These are phyloP conservation scores for Phrynocephalus forsythii DNA, from an alignment of 2,797 vertebrate genomes.

Conservation along the genomic window DNA sequence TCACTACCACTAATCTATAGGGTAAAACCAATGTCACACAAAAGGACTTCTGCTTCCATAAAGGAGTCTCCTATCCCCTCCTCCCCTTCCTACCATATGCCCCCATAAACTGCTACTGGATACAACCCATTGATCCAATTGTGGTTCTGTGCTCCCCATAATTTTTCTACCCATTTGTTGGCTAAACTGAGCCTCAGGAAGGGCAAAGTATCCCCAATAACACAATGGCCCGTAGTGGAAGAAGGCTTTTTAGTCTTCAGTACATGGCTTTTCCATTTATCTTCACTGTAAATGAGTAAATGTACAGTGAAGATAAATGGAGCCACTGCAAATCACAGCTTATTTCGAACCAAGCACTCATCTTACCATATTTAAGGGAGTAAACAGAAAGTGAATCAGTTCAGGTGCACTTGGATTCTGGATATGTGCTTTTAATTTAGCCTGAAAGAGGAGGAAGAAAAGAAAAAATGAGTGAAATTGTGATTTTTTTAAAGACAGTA, in stretches of 20 bases:
- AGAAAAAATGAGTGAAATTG: not conserved
- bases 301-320: not conserved
- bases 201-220: not conserved
- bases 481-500: not conserved
- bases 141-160: not conserved
- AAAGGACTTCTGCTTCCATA: not conserved
- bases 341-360: slow-evolving; percentile 15
- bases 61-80: not conserved
- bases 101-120: not conserved
- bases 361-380: slow-evolving; percentile 91
- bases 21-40: not conserved
- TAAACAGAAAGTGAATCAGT: slow-evolving; percentile 95
- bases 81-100: not conserved
- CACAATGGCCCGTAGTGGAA: not conserved
- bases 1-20: too few relatives aligned
- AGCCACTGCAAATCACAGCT: slow-evolving; percentile 15
- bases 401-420: slow-evolving; percentile 94
- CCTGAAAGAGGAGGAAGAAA: slow-evolving; percentile 75
- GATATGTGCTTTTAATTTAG: slow-evolving; percentile 91
- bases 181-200: not conserved
- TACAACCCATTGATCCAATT: not conserved
- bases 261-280: not conserved
- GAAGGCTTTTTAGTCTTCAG: not conserved
- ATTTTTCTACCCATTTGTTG: not conserved
- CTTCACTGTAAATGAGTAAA: not conserved